Conservation (phyloP, 2,797 vertebrate genomes). For the Staurois parvus region DNA sequence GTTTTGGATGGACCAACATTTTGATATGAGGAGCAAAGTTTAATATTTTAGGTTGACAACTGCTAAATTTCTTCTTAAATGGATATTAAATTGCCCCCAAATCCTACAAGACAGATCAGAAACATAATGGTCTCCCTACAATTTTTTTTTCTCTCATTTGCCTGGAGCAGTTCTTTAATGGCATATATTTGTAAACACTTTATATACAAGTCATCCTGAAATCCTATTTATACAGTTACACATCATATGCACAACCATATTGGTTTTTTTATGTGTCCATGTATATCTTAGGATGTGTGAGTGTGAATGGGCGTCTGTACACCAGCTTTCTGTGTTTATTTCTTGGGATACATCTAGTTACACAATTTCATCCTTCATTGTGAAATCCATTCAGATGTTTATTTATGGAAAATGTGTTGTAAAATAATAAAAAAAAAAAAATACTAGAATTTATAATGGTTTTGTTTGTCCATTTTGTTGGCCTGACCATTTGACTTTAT, state of each 20-base stretch:
- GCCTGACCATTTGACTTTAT: no score
- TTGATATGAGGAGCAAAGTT: not conserved
- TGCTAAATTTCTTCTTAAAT: no score
- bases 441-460: conserved; percentile 4
- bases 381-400: conserved; percentile 50
- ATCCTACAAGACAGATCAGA: not conserved
- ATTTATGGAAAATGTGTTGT: conserved; percentile 58
- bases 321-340: conserved; percentile 1
- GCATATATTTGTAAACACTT: not conserved
- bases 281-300: not conserved
- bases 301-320: conserved; percentile 12
- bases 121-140: not conserved
- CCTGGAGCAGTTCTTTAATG: not conserved
- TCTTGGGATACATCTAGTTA: conserved; percentile 8
- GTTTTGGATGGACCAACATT: not conserved
- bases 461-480: not conserved
- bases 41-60: no score
- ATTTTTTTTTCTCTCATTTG: not conserved
- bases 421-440: conserved; percentile 38
- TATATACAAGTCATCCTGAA: not conserved
- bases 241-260: conserved; percentile 4
- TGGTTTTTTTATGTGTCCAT: not conserved
- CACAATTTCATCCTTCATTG: conserved; percentile 19
- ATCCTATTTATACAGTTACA: not conserved
- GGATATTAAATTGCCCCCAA: no score